These are phyloP conservation scores for Eulemur coronatus DNA, from an alignment of 2,797 vertebrate species.

Conservation along the genomic window DNA sequence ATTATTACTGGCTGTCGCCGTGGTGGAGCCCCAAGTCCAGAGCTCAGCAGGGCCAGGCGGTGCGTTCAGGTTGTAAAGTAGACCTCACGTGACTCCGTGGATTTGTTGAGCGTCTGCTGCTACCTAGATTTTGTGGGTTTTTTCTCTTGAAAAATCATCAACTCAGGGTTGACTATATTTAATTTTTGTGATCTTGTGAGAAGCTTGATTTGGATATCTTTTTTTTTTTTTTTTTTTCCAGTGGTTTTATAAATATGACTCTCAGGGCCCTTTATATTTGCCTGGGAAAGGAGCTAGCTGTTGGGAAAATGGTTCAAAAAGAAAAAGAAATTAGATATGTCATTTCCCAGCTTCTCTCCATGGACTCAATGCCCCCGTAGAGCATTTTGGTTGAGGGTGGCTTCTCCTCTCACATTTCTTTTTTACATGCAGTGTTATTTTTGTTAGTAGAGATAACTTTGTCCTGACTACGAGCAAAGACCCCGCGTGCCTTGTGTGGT, in stretches of 20 bases:
- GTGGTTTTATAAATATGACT: not conserved
- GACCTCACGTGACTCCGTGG: too few relatives aligned
- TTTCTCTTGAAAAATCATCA: not conserved
- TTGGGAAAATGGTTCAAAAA: not conserved
- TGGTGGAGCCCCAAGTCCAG: accelerated
- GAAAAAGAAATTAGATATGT: not conserved
- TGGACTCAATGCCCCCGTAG: not conserved
- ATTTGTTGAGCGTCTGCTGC: not conserved
- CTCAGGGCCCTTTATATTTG: not conserved
- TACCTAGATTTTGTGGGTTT: not conserved
- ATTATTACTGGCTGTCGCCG: accelerated
- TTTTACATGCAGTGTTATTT: not conserved
- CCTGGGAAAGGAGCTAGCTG: not conserved
- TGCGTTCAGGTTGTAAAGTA: not conserved
- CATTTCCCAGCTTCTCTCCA: not conserved
- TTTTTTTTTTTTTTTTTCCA: not conserved
- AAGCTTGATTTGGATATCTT: not conserved
- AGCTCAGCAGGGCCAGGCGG: accelerated
- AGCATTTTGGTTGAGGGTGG: not conserved
- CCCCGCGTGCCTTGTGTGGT: accelerated
- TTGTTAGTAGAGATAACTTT: not conserved
- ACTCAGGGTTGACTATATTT: not conserved
- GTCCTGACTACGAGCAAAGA: not conserved
- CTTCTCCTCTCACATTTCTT: not conserved
- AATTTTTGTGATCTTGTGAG: not conserved